phyloP scores from a whole-genome alignment of 2,888 invertebrate species.

The Agonopterix alstromeriana region DNA sequence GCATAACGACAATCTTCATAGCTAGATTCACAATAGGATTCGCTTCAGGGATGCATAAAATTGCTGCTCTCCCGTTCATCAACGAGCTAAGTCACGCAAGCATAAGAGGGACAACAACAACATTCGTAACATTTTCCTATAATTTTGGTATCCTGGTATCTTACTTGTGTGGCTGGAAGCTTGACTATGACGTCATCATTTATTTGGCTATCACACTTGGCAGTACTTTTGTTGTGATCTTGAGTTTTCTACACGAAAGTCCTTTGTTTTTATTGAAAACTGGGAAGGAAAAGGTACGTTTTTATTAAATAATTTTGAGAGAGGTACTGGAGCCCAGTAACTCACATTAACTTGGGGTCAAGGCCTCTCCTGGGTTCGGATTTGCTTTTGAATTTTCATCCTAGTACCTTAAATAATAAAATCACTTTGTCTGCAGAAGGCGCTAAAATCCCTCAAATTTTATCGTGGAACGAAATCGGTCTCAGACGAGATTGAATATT shows the following conservation, averaged over 20 bases:
- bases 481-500: slow-evolving; percentile 18
- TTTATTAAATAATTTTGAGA: too few species aligned
- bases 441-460: slow-evolving; percentile 27
- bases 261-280: slow-evolving; percentile 25
- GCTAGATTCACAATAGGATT: slow-evolving; percentile 70
- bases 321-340: too few species aligned
- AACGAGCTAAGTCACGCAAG: slow-evolving; percentile 58
- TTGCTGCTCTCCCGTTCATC: slow-evolving; percentile 65
- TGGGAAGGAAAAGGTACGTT: slow-evolving; percentile 24
- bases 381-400: too few species aligned
- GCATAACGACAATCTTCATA: slow-evolving; percentile 32
- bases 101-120: slow-evolving; percentile 20
- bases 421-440: slow-evolving; percentile 16
- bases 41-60: slow-evolving; percentile 57
- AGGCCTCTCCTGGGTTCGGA: too few species aligned
- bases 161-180: slow-evolving; percentile 30
- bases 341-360: too few species aligned
- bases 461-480: slow-evolving; percentile 27
- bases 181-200: slow-evolving; percentile 26
- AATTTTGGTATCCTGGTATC: slow-evolving; percentile 25
- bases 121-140: slow-evolving; percentile 14
- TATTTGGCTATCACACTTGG: slow-evolving; percentile 21
- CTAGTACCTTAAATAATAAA: too few species aligned
- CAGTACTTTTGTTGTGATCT: slow-evolving; percentile 18
- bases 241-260: slow-evolving; percentile 24